Evolutionary conservation across 1,140 invertebrate species (phyloP), one percentile per base, ranked within the genome.

Genomic region (Pinna nobilis): DNA sequence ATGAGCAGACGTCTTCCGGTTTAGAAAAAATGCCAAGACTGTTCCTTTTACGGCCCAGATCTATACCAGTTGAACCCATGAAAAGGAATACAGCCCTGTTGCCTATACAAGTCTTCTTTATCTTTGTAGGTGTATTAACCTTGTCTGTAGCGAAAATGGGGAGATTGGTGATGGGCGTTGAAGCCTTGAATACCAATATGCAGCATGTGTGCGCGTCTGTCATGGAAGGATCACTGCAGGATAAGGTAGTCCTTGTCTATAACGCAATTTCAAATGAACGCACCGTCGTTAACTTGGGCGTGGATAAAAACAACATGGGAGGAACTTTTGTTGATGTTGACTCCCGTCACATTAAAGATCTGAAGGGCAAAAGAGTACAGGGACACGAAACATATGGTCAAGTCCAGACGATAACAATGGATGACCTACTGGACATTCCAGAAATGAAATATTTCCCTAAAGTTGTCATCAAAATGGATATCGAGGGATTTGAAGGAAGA

Each of bases 401-500:
- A 32, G 60, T 75, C 30, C 28, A 70, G 37, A 70, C 73, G 3
- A 75, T 75, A 9, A 75, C 51, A 32, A 70, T 75, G 67, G 73
- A 75, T 47, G 51, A 75, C 33, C 51, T 75, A 2, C 35, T 75
- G 23, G 60, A 70, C 11, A 49, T 75, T 65, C 59, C 66, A 20
- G 67, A 15, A 57, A 65, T 75, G 4, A 53, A 75, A 41, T 15
- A 70, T 30, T 75, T 75, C 33, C 18, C 39, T 5, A 70, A 75
- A 47, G 73, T 75, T 6, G 53, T 75, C 6, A 50, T 75, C 23
- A 70, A 75, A 70, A 75, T 75, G 67, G 67, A 70, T 41, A 69
- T 75, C 25, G 73, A 75, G 33, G 73, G 73, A n/a, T 75, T 75
- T 59, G 73, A 75, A 60, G 60, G 49, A 25, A 63, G 61, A 33